Conservation (phyloP, 1,140 invertebrate species). For the Aphis gossypii region DNA sequence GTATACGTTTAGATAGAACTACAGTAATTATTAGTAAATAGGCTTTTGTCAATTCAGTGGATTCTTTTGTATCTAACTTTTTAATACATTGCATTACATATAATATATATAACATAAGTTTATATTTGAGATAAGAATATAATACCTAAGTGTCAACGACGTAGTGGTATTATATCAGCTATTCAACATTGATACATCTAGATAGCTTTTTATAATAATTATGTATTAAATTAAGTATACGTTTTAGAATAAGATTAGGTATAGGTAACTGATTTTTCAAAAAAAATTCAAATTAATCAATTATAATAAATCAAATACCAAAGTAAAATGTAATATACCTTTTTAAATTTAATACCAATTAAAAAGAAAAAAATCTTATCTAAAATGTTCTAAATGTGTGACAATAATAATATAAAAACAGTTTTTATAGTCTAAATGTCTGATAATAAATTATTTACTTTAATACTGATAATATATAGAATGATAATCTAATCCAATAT, state of each 20-base stretch:
- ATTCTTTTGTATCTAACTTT: not conserved
- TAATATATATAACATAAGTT: not conserved
- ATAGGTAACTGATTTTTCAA: not conserved
- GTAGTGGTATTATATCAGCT: not conserved
- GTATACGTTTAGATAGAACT: not conserved
- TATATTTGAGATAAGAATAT: not conserved
- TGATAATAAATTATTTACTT: not conserved
- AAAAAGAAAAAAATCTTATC: not conserved
- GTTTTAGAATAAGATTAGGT: not conserved
- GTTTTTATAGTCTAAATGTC: not conserved
- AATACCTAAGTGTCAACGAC: not conserved
- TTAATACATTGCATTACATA: not conserved
- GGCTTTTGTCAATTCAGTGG: not conserved
- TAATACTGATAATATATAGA: not conserved
- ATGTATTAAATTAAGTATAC: not conserved
- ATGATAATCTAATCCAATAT: slow-evolving; percentile 1
- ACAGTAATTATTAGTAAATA: not conserved
- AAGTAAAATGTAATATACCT: not conserved
- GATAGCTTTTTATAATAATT: too few relatives aligned
- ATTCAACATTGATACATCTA: too few relatives aligned
- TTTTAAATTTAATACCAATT: not conserved
- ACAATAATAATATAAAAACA: not conserved
- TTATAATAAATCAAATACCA: not conserved
- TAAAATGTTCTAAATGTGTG: not conserved
- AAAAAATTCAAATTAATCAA: not conserved